Base-by-base conservation (phyloP, 2,797 vertebrate genomes). In the Coregonus ussuriensis region DNA sequence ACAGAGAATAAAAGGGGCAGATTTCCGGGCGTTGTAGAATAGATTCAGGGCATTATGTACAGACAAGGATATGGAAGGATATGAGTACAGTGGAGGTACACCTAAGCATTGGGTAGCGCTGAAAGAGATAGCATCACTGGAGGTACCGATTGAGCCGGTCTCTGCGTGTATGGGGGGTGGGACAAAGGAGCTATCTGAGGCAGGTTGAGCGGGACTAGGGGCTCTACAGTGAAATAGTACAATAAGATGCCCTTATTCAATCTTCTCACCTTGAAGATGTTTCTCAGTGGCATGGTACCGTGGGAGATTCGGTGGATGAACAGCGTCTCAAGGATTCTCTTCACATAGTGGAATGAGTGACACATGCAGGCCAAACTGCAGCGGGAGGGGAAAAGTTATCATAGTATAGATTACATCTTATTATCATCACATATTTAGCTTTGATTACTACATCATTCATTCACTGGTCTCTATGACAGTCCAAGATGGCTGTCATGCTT, bases 221-320 rank as follows among this genome's bases (percentile, higher is more conserved):
- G 25, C 25, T 25, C 25, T 25, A 25, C 25, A 25, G 25, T 25
- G 25, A 25, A 25, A 25, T 25, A 25, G 25, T 25, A 25, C 25
- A 25, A 25, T 25, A 25, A 52, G 47, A 21, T 71, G 4, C 11
- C 9, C 69, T 47, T 11, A 16, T 41, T 16, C 67, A 69, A 15
- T 69, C 35, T 35, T 6, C 86, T 90, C 71, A 96, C 96, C 94
- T 97, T 97, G 85, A 97, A 98, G 89, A 98, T 98, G 88, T 97
- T 97, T 77, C 95, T 93, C 77, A 97, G 86, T 1, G 97, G 96
- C 96, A 97, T 97, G 81, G 97, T 97, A 80, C 96, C 96, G 0
- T 97, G 96, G 6, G 96, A 97, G 91, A 98, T 97, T 4, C 96
- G 96, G 81, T 97, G 96, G 81, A 97, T 94, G 7, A 97, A 97